Base-by-base conservation (phyloP, 2,113 vertebrate species). In the Solenodon paradoxus region DNA sequence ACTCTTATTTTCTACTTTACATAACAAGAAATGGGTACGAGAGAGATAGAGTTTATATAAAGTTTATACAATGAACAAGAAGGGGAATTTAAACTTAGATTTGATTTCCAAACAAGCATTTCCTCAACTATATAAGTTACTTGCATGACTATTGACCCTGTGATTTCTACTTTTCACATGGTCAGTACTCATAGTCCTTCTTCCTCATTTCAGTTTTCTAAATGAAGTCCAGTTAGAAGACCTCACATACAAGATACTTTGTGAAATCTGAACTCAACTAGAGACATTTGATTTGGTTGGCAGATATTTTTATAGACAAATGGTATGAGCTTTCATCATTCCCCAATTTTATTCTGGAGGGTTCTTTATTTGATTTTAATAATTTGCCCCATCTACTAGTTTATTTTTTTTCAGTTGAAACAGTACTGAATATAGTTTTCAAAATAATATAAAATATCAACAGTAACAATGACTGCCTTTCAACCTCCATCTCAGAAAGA, bases 341-440 rank as follows among this genome's bases (percentile, higher is more conserved):
- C 13, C 7, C 19, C 22, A 47, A 17, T 80, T 95, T 92, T 75
- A 69, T 75, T 88, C 53, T 75, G 3, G 38, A 45, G 40, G 20
- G 11, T 95, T 85, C 55, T 87, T 89, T 9, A 69, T 72, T 77
- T 93, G n/a, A n/a, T 79, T 24, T 86, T 77, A 71, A 51, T 61
- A 42, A 85, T 80, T 72, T 92, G 38, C 1, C 68, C 81, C 30
- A 88, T 5, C 69, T 59, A 49, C 9, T 74, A 78, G 2, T 72
- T 92, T 72, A 20, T 78, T 80, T 71, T 93, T 57, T 87, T 86
- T 64, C 9, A 66, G 68, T 11, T 42, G 38, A 71, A 71, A 28
- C 40, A 32, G 17, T 66, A n/a, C 30, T 69, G 40, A 63, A 90
- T 5, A 77, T 16, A 45, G 16, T 90, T 88, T 95, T 84, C 72